Evolutionary conservation across 2,888 invertebrate species (phyloP).

Genomic region (Agrypnus murinus): DNA sequence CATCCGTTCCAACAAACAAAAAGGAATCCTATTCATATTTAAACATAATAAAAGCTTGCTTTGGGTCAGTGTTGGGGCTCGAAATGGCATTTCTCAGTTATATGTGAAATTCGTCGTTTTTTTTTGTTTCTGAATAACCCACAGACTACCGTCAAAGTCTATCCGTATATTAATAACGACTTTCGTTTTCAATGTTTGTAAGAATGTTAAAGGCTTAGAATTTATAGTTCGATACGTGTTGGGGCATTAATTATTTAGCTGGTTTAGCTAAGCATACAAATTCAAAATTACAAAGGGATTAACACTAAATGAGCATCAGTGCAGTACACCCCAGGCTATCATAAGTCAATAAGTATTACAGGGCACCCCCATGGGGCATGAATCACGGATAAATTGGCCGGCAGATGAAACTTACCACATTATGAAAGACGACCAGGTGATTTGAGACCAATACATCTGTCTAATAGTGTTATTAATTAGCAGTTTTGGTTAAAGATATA

Average conservation of each 20-base stretch:
- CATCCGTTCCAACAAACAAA: constrained; percentile 24
- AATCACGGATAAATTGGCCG: constrained; percentile 63
- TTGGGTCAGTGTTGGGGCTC: constrained; percentile 43
- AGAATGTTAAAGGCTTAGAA: too few relatives aligned
- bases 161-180: not conserved
- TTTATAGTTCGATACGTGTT: not conserved
- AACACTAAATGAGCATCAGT: constrained; percentile 53
- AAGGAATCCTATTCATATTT: constrained; percentile 38
- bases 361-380: constrained; percentile 61
- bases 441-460: constrained; percentile 47
- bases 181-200: too few relatives aligned
- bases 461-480: constrained; percentile 2
- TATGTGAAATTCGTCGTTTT: constrained; percentile 48
- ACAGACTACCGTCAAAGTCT: not conserved
- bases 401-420: constrained; percentile 64
- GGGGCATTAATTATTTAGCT: constrained; percentile 6
- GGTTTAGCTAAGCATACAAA: constrained; percentile 9
- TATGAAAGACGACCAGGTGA: constrained; percentile 44
- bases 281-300: constrained; percentile 52
- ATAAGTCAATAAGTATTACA: constrained; percentile 57
- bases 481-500: too few relatives aligned
- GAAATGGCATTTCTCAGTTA: constrained; percentile 51
- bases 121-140: constrained; percentile 13
- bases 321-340: constrained; percentile 49
- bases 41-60: constrained; percentile 44